Evolutionary conservation across 2,113 vertebrate genomes (phyloP), one percentile per base, ranked within the genome.

Genomic region (Verasper variegatus): DNA sequence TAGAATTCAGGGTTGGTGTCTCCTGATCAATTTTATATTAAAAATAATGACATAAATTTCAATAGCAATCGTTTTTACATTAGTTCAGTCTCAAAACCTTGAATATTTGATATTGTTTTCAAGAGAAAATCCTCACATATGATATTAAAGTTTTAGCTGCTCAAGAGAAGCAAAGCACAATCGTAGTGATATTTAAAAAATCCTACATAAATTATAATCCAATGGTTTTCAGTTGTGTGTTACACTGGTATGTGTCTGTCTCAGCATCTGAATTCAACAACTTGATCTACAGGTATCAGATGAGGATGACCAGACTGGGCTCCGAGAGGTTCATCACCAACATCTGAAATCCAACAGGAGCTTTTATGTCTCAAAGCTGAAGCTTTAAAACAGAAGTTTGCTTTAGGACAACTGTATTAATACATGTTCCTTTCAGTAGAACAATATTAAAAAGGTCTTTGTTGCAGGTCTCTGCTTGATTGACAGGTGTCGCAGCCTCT

Each of bases 281-380:
- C 37, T 11, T 40, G 9, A 40, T 9, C 37, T 40, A 8, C 37
- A 12, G 9, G 10, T 40, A 11, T 12, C 10, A 65, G 3, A 69
- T 47, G 55, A 70, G 37, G 62, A 15, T 21, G 20, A 14, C 17
- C 13, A 35, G 2, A 21, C 3, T 37, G 37, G 27, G 20, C 40
- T 55, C 18, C 23, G 11, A 54, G 13, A 13, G 23, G 42, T 57
- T 60, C 23, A 17, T 23, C 42, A 4, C 14, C 8, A 15, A 3
- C 21, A 42, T 66, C 37, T 56, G 5, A 71, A 26, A 71, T 71
- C 45, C 74, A 71, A 75, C 31, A 59, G 42, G 7, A 51, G n/a
- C 21, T 20, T 17, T 31, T 23, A 5, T 61, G 27, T 4, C 0
- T 27, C 4, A 27, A 27, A 4, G 27, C 31, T 63, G 24, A 57